Percentiles rank a stretch among this genome's conserved stretches.
Conservation (phyloP, 2,888 invertebrate genomes). For the Ecdyonurus torrentis region DNA sequence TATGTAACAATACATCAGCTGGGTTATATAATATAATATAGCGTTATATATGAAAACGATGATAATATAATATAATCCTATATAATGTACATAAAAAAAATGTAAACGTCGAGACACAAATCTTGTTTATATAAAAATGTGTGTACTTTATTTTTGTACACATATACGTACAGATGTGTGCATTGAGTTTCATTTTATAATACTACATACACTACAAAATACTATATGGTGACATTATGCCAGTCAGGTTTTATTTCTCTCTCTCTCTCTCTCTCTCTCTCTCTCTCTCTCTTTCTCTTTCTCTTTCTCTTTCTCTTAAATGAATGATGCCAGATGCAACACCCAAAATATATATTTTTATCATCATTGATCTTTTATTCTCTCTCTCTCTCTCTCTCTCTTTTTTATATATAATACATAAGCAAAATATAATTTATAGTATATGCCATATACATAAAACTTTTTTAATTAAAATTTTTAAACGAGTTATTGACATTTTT, state of each 20-base stretch:
- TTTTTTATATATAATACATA: neutral
- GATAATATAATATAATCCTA: neutral
- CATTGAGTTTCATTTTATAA: neutral
- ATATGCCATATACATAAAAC: neutral
- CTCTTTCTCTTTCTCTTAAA: no score
- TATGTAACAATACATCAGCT: neutral
- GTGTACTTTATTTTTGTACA: neutral
- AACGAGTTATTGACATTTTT: constrained; percentile 2
- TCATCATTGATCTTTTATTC: neutral
- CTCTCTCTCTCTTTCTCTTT: no score
- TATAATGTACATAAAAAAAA: neutral
- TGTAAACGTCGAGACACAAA: neutral
- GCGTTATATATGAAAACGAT: no score
- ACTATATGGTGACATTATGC: no score
- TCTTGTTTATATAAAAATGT: neutral
- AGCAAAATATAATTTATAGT: neutral
- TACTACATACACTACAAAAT: no score
- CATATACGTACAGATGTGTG: neutral
- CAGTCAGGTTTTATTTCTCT: no score
- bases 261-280: no score
- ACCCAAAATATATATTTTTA: neutral
- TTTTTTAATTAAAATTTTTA: constrained; percentile 2
- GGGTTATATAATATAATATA: neutral
- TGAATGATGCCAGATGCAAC: neutral
- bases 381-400: no score